phyloP scores from a whole-genome alignment of 2,888 invertebrate species.

The Drosophila ustulata region DNA sequence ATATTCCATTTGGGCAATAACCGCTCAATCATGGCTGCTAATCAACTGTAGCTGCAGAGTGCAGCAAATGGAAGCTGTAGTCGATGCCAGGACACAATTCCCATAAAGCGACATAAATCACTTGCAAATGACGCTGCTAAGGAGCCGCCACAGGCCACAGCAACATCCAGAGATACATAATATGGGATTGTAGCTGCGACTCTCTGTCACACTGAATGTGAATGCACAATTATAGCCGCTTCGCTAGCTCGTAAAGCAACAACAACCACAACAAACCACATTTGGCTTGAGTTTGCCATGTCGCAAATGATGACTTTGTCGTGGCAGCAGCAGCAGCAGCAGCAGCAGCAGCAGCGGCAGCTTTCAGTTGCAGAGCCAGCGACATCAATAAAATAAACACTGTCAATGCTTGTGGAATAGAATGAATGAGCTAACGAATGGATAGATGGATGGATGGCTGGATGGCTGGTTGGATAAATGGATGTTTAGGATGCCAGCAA shows the following conservation, averaged over 20 bases:
- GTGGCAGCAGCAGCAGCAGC: conserved; percentile 36
- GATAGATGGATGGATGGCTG: conserved; percentile 16
- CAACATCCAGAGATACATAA: conserved; percentile 24
- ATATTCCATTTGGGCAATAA: conserved; percentile 58
- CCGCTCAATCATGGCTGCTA: conserved; percentile 73
- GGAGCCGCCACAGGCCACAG: conserved; percentile 29
- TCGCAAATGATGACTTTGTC: conserved; percentile 61
- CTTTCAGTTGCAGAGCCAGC: conserved; percentile 46
- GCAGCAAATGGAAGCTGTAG: conserved; percentile 54
- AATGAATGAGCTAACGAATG: conserved; percentile 14
- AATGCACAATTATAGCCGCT: conserved; percentile 79
- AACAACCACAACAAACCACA: conserved; percentile 36
- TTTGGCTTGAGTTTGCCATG: conserved; percentile 35
- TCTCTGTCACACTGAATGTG: conserved; percentile 58
- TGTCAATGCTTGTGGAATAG: conserved; percentile 52
- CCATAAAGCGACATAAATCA: conserved; percentile 71
- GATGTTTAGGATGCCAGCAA: conserved; percentile 41
- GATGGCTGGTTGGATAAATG: conserved; percentile 38
- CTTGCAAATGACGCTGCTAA: conserved; percentile 75
- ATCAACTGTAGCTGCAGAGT: conserved; percentile 60
- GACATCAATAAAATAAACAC: conserved; percentile 79
- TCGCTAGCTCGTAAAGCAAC: conserved; percentile 76
- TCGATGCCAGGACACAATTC: conserved; percentile 11
- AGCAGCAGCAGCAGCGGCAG: conserved; percentile 27
- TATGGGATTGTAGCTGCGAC: conserved; percentile 52